Conservation (phyloP, 2,797 vertebrate genomes). For the Mormyrus hasselquistii region DNA sequence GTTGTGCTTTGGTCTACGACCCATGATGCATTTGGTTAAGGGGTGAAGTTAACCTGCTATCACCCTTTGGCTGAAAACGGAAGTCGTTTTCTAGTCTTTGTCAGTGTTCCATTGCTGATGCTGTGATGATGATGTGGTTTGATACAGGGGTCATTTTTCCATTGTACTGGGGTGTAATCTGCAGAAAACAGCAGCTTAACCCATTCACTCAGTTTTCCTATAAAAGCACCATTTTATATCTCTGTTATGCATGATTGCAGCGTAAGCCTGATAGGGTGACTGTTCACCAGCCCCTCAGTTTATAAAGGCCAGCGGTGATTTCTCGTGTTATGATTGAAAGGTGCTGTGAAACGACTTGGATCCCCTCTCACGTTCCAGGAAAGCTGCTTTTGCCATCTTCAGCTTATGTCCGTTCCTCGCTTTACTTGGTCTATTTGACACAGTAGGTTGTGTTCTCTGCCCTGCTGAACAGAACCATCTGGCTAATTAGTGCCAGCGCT, state of each 20-base stretch:
- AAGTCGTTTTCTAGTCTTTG: neutral
- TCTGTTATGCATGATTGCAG: neutral
- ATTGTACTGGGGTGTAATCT: neutral
- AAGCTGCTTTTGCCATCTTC: neutral
- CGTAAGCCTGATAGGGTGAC: neutral
- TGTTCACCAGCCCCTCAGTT: neutral
- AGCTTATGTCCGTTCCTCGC: neutral
- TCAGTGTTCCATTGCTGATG: neutral
- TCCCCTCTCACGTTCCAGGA: no score
- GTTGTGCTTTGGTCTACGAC: neutral
- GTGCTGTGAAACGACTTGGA: neutral
- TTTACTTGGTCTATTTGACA: neutral
- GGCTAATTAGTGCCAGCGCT: neutral
- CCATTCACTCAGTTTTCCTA: neutral
- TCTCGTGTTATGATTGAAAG: neutral
- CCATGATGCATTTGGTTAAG: neutral
- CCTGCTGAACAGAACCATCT: slow-evolving; percentile 2
- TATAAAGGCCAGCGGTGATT: neutral
- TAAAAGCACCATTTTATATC: neutral
- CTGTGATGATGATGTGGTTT: neutral
- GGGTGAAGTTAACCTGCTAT: neutral
- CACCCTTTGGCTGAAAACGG: neutral
- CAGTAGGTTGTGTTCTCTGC: neutral
- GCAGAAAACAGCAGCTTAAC: neutral
- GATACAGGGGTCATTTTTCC: neutral